Evolutionary conservation across 2,888 invertebrate species (phyloP).

Genomic region (Ellobium chinense): DNA sequence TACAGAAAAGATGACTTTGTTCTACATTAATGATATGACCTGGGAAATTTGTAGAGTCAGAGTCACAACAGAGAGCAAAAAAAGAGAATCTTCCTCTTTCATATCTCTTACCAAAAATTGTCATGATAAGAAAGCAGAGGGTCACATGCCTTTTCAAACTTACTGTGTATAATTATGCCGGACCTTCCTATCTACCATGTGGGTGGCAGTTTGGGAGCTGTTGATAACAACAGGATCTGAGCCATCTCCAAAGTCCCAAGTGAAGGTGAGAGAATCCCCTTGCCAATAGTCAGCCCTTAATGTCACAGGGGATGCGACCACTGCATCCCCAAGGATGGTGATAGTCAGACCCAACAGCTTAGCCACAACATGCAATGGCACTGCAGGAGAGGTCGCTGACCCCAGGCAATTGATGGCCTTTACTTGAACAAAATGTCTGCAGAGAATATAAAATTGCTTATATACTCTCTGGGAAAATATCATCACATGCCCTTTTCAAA

Average conservation of each 20-base stretch:
- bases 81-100: too few relatives aligned
- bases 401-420: slow-evolving; percentile 70
- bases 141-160: too few relatives aligned
- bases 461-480: too few relatives aligned
- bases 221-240: slow-evolving; percentile 45
- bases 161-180: slow-evolving; percentile 24
- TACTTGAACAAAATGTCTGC: slow-evolving; percentile 69
- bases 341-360: slow-evolving; percentile 54
- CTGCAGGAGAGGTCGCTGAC: slow-evolving; percentile 59
- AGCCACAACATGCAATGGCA: slow-evolving; percentile 66
- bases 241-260: slow-evolving; percentile 77
- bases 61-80: too few relatives aligned
- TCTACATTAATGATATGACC: too few relatives aligned
- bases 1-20: too few relatives aligned
- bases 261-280: slow-evolving; percentile 73
- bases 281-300: slow-evolving; percentile 65
- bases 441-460: background rate
- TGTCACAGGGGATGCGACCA: slow-evolving; percentile 60
- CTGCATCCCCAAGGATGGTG: slow-evolving; percentile 53
- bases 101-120: too few relatives aligned
- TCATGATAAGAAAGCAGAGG: too few relatives aligned
- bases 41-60: too few relatives aligned
- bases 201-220: background rate
- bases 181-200: background rate
- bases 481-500: background rate